Conservation (phyloP, 2,113 vertebrate species). For the Amblyopsis rosae region DNA sequence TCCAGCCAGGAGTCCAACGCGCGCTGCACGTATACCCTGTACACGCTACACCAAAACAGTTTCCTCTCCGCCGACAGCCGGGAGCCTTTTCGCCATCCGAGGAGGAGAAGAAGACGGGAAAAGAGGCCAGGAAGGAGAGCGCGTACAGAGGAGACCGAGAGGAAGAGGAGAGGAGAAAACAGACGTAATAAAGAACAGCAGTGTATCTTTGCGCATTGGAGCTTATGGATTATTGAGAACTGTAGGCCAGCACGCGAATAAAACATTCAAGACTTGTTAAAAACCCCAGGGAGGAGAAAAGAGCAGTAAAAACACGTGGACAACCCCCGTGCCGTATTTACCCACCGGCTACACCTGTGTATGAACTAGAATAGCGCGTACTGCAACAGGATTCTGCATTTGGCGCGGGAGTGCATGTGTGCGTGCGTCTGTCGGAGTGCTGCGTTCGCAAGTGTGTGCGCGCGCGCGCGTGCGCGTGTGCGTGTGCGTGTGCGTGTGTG, state of each 20-base stretch:
- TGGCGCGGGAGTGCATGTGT: slow-evolving; percentile 25
- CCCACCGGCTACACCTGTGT: slow-evolving; percentile 48
- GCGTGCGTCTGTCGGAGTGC: slow-evolving; percentile 40
- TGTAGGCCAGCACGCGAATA: slow-evolving; percentile 50
- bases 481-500: slow-evolving; percentile 16
- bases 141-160: neutral
- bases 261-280: slow-evolving; percentile 64
- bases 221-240: slow-evolving; percentile 75
- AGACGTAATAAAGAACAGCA: slow-evolving; percentile 28
- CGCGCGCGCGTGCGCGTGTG: slow-evolving; percentile 43
- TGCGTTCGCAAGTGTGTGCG: slow-evolving; percentile 45
- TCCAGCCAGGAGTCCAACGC: neutral
- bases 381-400: slow-evolving; percentile 63
- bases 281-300: slow-evolving; percentile 16
- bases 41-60: neutral
- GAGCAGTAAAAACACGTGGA: neutral
- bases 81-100: slow-evolving; percentile 28
- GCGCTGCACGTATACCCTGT: slow-evolving; percentile 1
- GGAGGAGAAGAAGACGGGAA: slow-evolving; percentile 22
- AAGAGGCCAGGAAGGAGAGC: neutral
- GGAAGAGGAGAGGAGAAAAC: slow-evolving; percentile 25
- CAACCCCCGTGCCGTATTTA: slow-evolving; percentile 38
- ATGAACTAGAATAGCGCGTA: slow-evolving; percentile 65
- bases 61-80: neutral
- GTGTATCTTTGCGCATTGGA: slow-evolving; percentile 73